Conservation (phyloP, 2,888 invertebrate species). For the Trimorus sp. region DNA sequence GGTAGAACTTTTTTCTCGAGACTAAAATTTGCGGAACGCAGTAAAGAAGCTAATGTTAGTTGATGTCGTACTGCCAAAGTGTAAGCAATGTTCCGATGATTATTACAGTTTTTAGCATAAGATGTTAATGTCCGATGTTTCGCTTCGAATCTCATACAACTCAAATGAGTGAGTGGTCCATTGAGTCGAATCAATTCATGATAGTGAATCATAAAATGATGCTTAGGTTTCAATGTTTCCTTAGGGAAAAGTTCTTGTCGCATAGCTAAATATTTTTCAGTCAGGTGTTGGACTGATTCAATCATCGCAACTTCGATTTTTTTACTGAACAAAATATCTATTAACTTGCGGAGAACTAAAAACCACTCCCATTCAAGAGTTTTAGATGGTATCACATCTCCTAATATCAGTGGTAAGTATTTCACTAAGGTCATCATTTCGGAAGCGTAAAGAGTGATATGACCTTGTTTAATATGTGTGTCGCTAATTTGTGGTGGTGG, state of each 20-base stretch:
- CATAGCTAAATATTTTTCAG: background rate
- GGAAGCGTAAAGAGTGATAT: conserved; percentile 18
- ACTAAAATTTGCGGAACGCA: too few relatives aligned
- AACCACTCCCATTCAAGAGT: conserved; percentile 14
- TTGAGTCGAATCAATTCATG: conserved; percentile 4
- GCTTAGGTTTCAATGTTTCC: conserved; percentile 31
- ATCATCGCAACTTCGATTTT: conserved; percentile 5
- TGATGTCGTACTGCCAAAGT: background rate
- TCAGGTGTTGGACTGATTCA: background rate
- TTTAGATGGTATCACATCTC: background rate
- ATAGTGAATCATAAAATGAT: conserved; percentile 32
- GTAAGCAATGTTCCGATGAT: background rate
- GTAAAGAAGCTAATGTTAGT: too few relatives aligned
- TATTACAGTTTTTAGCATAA: conserved; percentile 3
- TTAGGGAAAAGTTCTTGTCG: conserved; percentile 21
- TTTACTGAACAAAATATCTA: conserved; percentile 9
- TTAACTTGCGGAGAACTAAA: background rate
- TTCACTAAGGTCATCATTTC: conserved; percentile 16
- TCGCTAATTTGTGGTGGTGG: conserved; percentile 1
- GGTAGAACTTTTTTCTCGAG: too few relatives aligned
- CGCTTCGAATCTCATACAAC: conserved; percentile 28
- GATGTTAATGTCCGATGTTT: conserved; percentile 23
- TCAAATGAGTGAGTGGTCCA: conserved; percentile 26
- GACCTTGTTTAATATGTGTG: conserved; percentile 3
- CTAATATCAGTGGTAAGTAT: conserved; percentile 17